These are phyloP conservation scores for Psylliodes chrysocephalus DNA, from an alignment of 2,888 invertebrate species.

Conservation along the genomic window DNA sequence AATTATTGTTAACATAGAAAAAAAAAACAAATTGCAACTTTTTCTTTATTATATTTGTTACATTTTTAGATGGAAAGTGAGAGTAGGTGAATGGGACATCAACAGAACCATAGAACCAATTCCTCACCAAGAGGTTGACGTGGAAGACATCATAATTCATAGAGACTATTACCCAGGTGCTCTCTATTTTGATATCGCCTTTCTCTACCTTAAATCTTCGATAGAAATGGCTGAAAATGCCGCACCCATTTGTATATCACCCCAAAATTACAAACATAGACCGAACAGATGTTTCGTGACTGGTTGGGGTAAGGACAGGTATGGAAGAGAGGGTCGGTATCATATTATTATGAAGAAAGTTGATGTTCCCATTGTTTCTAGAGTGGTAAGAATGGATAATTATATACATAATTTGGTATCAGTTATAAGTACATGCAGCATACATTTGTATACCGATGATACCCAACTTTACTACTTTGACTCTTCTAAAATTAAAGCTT, in stretches of 20 bases:
- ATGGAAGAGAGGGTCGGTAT: conserved; percentile 64
- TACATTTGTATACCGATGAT: too few species aligned
- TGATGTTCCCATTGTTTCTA: conserved; percentile 73
- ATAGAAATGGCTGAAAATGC: conserved; percentile 47
- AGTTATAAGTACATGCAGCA: too few species aligned
- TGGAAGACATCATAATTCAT: conserved; percentile 50
- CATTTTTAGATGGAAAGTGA: conserved; percentile 56
- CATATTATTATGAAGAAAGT: conserved; percentile 79
- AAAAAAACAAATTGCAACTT: too few species aligned
- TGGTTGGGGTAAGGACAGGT: conserved; percentile 74
- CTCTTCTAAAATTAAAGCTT: too few species aligned
- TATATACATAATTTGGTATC: too few species aligned
- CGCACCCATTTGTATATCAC: conserved; percentile 52
- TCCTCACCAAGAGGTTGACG: conserved; percentile 69
- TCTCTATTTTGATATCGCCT: conserved; percentile 54
- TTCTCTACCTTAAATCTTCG: conserved; percentile 48
- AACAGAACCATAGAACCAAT: conserved; percentile 73
- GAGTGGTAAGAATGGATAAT: conserved; percentile 70
- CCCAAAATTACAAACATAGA: conserved; percentile 8
- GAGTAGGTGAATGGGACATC: conserved; percentile 87
- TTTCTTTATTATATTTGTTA: too few species aligned
- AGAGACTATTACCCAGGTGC: conserved; percentile 47
- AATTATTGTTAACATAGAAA: too few species aligned
- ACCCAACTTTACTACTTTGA: too few species aligned
- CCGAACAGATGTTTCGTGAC: conserved; percentile 71